Base-by-base conservation (phyloP, 2,113 vertebrate genomes). In the Erinaceus europaeus region DNA sequence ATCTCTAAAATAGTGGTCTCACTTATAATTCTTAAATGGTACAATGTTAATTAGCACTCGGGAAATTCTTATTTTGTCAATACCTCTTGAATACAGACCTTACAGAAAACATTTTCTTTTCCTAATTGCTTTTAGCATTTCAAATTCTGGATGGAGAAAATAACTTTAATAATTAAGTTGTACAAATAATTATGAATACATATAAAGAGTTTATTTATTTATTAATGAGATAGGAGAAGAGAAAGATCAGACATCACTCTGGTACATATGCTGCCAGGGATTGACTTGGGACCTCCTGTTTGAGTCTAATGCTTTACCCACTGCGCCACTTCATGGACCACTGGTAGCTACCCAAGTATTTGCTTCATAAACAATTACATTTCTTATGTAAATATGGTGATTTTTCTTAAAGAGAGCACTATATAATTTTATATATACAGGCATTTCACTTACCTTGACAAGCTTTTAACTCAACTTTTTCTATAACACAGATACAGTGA, bases 101-200 rank as follows among this genome's bases (percentile, higher is more conserved):
- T 65, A 73, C 15, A 86, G 42, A 67, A 67, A 10, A 1, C 4
- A 80, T 32, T 65, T 80, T 38, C 42, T 80, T 89, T 80, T 76
- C 34, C 48, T 78, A 57, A 75, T 50, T 71, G 14, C 71, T 87
- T 91, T 44, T 44, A 61, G 25, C 50, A 50, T 83, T 86, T 91
- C 65, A 82, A 64, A 68, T 57, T 67, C 12, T 68, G 27, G 40
- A 57, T 52, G 25, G 34, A 75, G 61, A 79, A 32, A 83, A 83
- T 14, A 62, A 62, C 13, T 87, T 88, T 38, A 73, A 72, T 23
- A 84, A 80, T 40, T 80, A 75, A 91, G 11, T 27, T 50, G 25
- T 61, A 57, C 76, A 73, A n/a, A n/a, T n/a, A n/a, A n/a, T n/a
- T n/a, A n/a, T n/a, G n/a, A n/a, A n/a, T n/a, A n/a, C n/a, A n/a